phyloP scores from a whole-genome alignment of 2,888 invertebrate species.

The Tortrix viridana region DNA sequence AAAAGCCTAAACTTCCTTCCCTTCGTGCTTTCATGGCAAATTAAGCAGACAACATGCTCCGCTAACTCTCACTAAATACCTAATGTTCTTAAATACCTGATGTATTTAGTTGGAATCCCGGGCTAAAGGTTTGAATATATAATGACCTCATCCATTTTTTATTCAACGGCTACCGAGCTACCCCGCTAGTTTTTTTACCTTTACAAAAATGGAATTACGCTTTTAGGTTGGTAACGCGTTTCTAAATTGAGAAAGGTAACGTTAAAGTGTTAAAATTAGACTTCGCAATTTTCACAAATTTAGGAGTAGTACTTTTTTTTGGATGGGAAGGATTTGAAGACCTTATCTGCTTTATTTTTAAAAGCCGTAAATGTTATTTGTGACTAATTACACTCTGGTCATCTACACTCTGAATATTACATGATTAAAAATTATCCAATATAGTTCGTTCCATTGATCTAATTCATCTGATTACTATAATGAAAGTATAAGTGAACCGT shows the following conservation, averaged over 20 bases:
- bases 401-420: too few species aligned
- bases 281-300: not conserved
- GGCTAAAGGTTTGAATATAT: conserved; percentile 63
- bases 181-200: conserved; percentile 34
- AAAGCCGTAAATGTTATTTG: too few species aligned
- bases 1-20: conserved; percentile 1
- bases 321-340: too few species aligned
- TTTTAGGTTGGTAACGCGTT: conserved; percentile 25
- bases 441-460: too few species aligned
- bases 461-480: too few species aligned
- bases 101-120: conserved; percentile 58
- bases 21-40: conserved; percentile 72
- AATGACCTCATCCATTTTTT: conserved; percentile 47
- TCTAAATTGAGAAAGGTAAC: not conserved
- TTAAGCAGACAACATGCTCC: conserved; percentile 62
- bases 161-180: conserved; percentile 32
- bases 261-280: not conserved
- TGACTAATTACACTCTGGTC: too few species aligned
- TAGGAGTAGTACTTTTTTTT: too few species aligned
- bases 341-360: too few species aligned
- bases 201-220: conserved; percentile 25
- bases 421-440: too few species aligned
- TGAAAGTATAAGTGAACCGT: too few species aligned
- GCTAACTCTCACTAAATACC: conserved; percentile 63
- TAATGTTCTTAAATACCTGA: conserved; percentile 53